phyloP scores from a whole-genome alignment of 2,113 vertebrate genomes.

The Phodopus roborovskii region DNA sequence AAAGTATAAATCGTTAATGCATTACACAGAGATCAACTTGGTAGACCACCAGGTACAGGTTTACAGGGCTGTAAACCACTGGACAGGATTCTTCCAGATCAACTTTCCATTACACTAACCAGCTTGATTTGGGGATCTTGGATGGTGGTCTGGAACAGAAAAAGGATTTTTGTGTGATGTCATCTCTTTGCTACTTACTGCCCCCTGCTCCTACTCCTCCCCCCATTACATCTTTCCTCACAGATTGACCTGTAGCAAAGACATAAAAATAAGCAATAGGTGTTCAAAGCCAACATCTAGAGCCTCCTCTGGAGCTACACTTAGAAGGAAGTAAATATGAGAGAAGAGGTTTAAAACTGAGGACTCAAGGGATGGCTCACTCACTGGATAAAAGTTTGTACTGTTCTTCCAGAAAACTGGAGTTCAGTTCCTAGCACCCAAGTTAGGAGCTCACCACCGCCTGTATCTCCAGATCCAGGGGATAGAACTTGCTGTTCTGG shows the following conservation, averaged over 20 bases:
- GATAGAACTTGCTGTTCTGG: not conserved
- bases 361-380: not conserved
- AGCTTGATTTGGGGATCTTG: not conserved
- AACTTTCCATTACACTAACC: not conserved
- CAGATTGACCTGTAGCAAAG: not conserved
- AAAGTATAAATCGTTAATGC: not conserved
- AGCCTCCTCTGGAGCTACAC: not conserved
- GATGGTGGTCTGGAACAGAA: not conserved
- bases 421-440: not conserved
- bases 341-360: not conserved
- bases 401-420: not conserved
- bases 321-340: not conserved
- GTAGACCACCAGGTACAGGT: not conserved
- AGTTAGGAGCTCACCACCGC: not conserved
- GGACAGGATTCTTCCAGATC: not conserved
- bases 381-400: not conserved
- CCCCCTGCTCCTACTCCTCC: not conserved
- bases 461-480: not conserved
- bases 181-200: not conserved
- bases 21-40: slow-evolving; percentile 19
- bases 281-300: not conserved
- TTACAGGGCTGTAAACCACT: not conserved
- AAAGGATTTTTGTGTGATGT: not conserved
- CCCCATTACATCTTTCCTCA: not conserved
- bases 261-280: not conserved